Evolutionary conservation across 1,140 invertebrate genomes (phyloP), one percentile per base, ranked within the genome.

Genomic region (Campoletis sonorensis): DNA sequence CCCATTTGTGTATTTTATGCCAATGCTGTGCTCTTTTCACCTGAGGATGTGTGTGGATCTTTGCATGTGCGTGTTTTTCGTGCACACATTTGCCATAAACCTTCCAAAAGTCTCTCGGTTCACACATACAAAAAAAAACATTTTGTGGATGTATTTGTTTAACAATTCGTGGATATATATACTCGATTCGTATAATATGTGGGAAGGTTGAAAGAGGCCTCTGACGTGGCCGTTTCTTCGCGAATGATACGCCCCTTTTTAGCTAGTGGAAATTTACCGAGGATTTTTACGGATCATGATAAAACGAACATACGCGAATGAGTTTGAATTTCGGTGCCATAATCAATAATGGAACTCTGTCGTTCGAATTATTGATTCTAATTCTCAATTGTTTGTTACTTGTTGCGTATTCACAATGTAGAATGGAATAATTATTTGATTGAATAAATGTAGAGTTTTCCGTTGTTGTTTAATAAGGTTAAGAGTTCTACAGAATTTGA

Each of bases 1-100:
- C 87, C 88, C 87, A 87, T 89, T 86, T 85, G 84, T 86, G 83
- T 84, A 81, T 84, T 86, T 85, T 86, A 84, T 85, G 85, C 82
- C 85, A 84, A 87, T 84, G 82, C 54, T 76, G 68, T 33, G n/a
- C 33, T n/a, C 16, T 67, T 23, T 45, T 33, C 18, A 2, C 26
- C 18, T 80, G 45, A 40, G 8, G 23, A 30, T 58, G 49, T 33
- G n/a, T 68, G 70, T 1, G 71, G 8, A 70, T n/a, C n/a, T 18
- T 21, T 21, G 54, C 72, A 3, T 71, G 23, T 8, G 80, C 64
- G 71, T 77, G n/a, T 75, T 45, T 21, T 73, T 72, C 54, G 51
- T 80, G 67, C 30, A 37, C 40, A 40, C 15, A 49, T 49, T 21
- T 27, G 10, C 71, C n/a, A 16, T 40, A 40, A 73, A 76, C 26